Evolutionary conservation across 2,888 invertebrate genomes (phyloP), one percentile per base, ranked within the genome.

Genomic region (Andrena bucephala): DNA sequence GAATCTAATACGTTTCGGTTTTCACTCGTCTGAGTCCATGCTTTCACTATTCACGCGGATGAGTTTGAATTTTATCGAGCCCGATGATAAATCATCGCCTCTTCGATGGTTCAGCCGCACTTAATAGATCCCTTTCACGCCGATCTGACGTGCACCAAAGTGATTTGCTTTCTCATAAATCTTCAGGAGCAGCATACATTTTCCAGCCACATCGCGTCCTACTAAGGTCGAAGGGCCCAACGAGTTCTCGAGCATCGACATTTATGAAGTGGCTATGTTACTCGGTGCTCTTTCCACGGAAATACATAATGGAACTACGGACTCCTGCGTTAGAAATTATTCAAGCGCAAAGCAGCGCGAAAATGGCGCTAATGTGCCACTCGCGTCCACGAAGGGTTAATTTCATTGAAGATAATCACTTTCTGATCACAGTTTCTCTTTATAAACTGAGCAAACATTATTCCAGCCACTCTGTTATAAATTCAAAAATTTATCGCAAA

Each of bases 81-180:
- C 2, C n/a, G 8, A 36, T 54, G 48, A 79, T 85, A 85, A 85
- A 82, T 85, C 85, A 77, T 63, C 3, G 67, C 31, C 20, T 65
- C 54, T 60, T 42, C 33, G 60, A 72, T 74, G 54, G 77, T 81
- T 60, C 72, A 72, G 67, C 57, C 77, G 72, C 70, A 36, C 42
- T 72, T 62, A 75, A 77, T 77, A 80, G 83, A 83, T 80, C 76
- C 54, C 42, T 52, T 69, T 52, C 69, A 57, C 63, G 57, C 59
- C 57, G 48, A 42, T 24, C 57, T 70, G 62, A 72, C 72, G 67
- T 71, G 59, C 67, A 63, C 31, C 42, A 62, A 72, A 83, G 79
- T 83, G 85, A 83, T 85, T 85, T 75, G 85, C 78, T 83, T 79
- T 75, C 82, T 66, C 77, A 71, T 85, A 85, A 85, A 85, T 85